A percentile compares a stretch with the other conserved stretches of the same genome.
Evolutionary conservation across 2,888 invertebrate genomes (phyloP).

Genomic region (Melanargia galathea): DNA sequence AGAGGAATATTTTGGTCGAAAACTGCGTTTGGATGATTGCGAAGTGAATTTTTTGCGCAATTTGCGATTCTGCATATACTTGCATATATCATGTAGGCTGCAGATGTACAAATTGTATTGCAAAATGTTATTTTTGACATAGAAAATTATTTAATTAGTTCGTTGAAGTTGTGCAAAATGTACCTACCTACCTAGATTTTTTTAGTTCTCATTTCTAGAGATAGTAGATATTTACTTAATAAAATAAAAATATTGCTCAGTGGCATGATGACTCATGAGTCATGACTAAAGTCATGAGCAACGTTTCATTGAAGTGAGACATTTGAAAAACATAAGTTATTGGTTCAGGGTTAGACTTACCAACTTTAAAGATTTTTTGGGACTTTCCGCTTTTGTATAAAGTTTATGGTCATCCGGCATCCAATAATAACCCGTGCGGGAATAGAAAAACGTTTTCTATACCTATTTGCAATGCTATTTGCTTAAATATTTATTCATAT

Average conservation of each 20-base stretch:
- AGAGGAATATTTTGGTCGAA: background rate
- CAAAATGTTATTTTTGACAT: background rate
- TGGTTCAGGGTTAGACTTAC: background rate
- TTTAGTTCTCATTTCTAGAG: too few relatives aligned
- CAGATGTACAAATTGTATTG: background rate
- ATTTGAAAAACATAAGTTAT: background rate
- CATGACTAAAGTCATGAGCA: too few relatives aligned
- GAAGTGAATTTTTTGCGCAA: background rate
- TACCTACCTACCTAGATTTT: too few relatives aligned
- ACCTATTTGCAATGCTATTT: too few relatives aligned
- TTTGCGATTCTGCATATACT: background rate
- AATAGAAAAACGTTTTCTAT: background rate
- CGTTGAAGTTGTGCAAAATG: too few relatives aligned
- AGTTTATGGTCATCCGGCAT: background rate
- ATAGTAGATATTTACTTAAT: too few relatives aligned
- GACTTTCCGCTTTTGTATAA: background rate
- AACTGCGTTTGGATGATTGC: background rate
- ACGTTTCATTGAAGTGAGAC: background rate
- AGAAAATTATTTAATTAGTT: too few relatives aligned
- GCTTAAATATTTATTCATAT: too few relatives aligned
- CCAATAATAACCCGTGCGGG: background rate
- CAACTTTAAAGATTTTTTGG: background rate
- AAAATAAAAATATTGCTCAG: too few relatives aligned
- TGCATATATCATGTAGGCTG: background rate
- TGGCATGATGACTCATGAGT: background rate